These are phyloP conservation scores for Laticauda laticaudata DNA, from an alignment of 2,113 vertebrate species.

Conservation along the genomic window DNA sequence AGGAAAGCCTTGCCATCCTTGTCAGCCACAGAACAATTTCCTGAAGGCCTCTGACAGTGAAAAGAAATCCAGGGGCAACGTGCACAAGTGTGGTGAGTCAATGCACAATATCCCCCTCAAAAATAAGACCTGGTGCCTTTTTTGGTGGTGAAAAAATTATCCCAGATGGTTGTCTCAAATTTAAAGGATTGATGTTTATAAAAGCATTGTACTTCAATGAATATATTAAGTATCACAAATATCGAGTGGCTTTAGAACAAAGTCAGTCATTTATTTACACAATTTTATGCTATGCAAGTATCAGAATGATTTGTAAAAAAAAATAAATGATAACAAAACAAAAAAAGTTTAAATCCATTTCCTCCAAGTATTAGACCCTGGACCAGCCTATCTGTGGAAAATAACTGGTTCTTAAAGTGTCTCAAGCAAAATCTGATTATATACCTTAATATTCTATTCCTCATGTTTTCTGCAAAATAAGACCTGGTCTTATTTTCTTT, in stretches of 20 bases:
- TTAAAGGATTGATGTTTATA: constrained; percentile 16
- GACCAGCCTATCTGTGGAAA: background rate
- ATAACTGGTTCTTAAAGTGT: background rate
- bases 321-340: background rate
- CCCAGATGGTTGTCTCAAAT: background rate
- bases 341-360: background rate
- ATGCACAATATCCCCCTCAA: no score
- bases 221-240: background rate
- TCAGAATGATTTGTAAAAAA: background rate
- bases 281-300: background rate
- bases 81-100: no score
- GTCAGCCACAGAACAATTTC: no score
- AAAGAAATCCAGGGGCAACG: no score
- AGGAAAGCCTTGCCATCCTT: no score
- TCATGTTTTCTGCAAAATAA: no score
- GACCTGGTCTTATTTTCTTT: no score
- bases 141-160: background rate
- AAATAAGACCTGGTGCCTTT: no score
- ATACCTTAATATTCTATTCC: background rate
- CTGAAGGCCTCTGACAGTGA: no score
- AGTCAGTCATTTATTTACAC: background rate
- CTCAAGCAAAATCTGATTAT: background rate
- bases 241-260: background rate
- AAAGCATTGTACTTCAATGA: background rate
- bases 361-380: background rate